Evolutionary conservation across 2,888 invertebrate species (phyloP).

Genomic region (Meteorus colon): DNA sequence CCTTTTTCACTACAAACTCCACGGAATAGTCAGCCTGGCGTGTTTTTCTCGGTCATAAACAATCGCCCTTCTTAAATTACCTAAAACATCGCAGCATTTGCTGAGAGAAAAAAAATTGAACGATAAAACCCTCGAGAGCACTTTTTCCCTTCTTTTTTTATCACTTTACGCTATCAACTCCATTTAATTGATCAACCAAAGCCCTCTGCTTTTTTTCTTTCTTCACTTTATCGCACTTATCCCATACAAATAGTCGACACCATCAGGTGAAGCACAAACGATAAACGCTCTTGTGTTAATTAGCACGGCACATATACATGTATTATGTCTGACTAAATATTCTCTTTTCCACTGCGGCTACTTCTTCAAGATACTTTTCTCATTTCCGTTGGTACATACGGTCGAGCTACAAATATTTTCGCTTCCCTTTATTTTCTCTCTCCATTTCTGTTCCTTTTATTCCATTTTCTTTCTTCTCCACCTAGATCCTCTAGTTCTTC

Average conservation of each 20-base stretch:
- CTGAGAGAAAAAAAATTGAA: conserved; percentile 29
- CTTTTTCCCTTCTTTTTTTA: conserved; percentile 29
- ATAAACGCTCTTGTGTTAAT: conserved; percentile 3
- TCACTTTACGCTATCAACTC: background rate
- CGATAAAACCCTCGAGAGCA: conserved; percentile 34
- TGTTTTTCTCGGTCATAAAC: conserved; percentile 40
- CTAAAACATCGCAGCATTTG: conserved; percentile 55
- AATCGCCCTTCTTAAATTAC: conserved; percentile 62
- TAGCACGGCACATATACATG: background rate
- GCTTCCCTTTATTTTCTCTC: conserved; percentile 10
- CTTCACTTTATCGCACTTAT: conserved; percentile 2
- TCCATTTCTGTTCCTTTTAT: conserved; percentile 18
- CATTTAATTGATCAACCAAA: conserved; percentile 23
- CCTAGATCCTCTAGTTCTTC: conserved; percentile 23
- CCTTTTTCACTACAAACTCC: background rate
- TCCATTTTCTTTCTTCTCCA: conserved; percentile 2
- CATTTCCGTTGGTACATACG: conserved; percentile 35
- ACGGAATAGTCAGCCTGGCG: background rate
- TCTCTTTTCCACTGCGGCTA: conserved; percentile 32
- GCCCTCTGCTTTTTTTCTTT: background rate
- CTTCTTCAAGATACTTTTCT: conserved; percentile 21
- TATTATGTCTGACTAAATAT: conserved; percentile 7
- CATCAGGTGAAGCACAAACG: background rate
- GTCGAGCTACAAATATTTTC: background rate
- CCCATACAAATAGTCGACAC: conserved; percentile 13